These are phyloP conservation scores for Melanocharis versteri DNA, from an alignment of 2,113 vertebrate genomes.

Conservation along the genomic window DNA sequence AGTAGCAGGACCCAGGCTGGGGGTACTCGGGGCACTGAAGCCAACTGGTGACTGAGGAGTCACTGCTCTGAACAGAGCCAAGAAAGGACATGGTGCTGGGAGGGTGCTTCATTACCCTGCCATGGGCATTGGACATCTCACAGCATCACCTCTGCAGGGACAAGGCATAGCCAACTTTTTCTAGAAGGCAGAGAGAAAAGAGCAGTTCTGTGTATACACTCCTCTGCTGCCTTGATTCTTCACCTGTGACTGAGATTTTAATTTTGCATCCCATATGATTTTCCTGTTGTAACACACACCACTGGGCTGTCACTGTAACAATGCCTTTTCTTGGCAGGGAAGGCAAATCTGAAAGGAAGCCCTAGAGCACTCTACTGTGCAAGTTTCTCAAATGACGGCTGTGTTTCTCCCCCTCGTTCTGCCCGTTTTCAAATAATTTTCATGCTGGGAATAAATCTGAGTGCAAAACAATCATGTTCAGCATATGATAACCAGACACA, in stretches of 20 bases:
- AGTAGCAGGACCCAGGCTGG: not conserved
- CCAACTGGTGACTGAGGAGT: not conserved
- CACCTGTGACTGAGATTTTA: conserved; percentile 48
- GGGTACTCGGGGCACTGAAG: rapidly evolving
- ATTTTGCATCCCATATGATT: conserved; percentile 43
- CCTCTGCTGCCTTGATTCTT: not conserved
- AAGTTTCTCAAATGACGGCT: conserved; percentile 16
- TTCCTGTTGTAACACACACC: conserved; percentile 33
- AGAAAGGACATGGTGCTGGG: not conserved
- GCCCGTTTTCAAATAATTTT: conserved; percentile 5
- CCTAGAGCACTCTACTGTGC: not conserved
- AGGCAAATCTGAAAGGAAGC: conserved; percentile 30
- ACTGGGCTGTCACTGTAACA: conserved; percentile 40
- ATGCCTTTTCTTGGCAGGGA: conserved; percentile 40
- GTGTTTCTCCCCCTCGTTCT: conserved; percentile 14
- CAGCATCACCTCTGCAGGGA: not conserved
- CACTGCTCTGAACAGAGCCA: not conserved
- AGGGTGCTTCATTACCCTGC: not conserved
- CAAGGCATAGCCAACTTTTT: not conserved
- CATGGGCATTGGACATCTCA: not conserved
- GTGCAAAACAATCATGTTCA: not conserved
- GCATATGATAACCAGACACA: conserved; percentile 36
- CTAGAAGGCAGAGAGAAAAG: not conserved
- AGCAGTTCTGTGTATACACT: not conserved
- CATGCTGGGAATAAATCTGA: conserved; percentile 49